Percentiles rank a stretch among this genome's conserved stretches.
phyloP scores from a whole-genome alignment of 64 coral and sea anemone species.

The Hydrozoanthus tunicans region DNA sequence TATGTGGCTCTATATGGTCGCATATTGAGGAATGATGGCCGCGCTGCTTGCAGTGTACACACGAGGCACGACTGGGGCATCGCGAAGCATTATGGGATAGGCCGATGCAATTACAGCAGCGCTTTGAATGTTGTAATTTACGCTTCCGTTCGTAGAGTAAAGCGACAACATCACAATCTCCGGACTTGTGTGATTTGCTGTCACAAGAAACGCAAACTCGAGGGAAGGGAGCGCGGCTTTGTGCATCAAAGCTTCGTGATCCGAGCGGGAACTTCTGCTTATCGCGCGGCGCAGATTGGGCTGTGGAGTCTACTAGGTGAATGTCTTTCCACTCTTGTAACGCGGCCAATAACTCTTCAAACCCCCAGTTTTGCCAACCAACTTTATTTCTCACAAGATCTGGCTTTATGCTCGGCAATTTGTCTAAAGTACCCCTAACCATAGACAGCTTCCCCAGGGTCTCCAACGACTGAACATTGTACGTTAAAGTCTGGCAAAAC shows the following conservation, averaged over 20 bases:
- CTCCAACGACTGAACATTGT: conserved; percentile 65
- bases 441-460: conserved; percentile 62
- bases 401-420: conserved; percentile 61
- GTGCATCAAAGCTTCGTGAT: conserved; percentile 28
- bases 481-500: conserved; percentile 49
- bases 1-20: not conserved
- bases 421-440: conserved; percentile 59
- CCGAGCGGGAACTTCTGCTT: not conserved
- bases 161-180: conserved; percentile 53
- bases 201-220: conserved; percentile 60
- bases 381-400: conserved; percentile 60
- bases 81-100: conserved; percentile 30
- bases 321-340: conserved; percentile 55
- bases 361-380: conserved; percentile 57
- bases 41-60: conserved; percentile 43
- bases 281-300: not conserved
- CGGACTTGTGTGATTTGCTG: conserved; percentile 39
- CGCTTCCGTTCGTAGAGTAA: conserved; percentile 33
- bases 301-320: conserved; percentile 27
- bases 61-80: conserved; percentile 36
- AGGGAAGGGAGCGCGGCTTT: not conserved
- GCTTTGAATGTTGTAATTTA: conserved; percentile 15
- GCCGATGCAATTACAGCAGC: conserved; percentile 61
- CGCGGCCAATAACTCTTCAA: conserved; percentile 47
- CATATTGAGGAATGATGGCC: conserved; percentile 49